Conservation (phyloP, 2,797 vertebrate genomes). For the Sebastes paucispinis region DNA sequence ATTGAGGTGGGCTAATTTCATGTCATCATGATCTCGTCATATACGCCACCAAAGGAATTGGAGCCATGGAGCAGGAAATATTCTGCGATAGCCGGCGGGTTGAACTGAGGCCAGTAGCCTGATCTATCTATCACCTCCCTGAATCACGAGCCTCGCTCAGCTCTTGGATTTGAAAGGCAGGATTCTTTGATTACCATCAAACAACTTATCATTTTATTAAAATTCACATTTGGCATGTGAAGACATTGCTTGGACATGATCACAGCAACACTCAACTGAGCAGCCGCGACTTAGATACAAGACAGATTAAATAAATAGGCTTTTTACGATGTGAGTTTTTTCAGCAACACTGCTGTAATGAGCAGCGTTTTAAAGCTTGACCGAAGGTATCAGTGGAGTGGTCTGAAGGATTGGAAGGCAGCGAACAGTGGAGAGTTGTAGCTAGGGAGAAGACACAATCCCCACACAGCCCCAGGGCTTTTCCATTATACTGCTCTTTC, state of each 20-base stretch:
- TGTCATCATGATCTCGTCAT: slow-evolving; percentile 60
- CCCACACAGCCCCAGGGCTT: slow-evolving; percentile 65
- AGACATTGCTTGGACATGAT: slow-evolving; percentile 1
- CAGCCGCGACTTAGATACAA: slow-evolving; percentile 1
- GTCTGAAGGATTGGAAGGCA: slow-evolving; percentile 66
- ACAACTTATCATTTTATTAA: not conserved
- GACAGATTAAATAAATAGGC: slow-evolving; percentile 28
- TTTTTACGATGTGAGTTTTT: not conserved
- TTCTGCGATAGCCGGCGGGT: slow-evolving; percentile 18
- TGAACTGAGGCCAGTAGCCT: not conserved
- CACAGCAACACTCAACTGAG: slow-evolving; percentile 7
- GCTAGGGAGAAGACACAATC: slow-evolving; percentile 70
- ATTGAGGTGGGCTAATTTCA: slow-evolving; percentile 62
- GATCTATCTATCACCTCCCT: not conserved
- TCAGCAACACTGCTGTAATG: slow-evolving; percentile 35
- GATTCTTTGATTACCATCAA: not conserved
- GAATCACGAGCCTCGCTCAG: not conserved
- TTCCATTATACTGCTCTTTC: slow-evolving; percentile 76
- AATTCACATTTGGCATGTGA: not conserved
- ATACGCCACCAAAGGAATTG: slow-evolving; percentile 43
- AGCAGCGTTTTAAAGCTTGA: slow-evolving; percentile 52
- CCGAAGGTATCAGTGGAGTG: slow-evolving; percentile 54
- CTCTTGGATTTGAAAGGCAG: slow-evolving; percentile 1
- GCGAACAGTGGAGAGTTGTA: slow-evolving; percentile 72
- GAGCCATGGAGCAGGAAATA: slow-evolving; percentile 27